These are phyloP conservation scores for Pandemis heparana DNA, from an alignment of 2,888 invertebrate species.

Conservation along the genomic window DNA sequence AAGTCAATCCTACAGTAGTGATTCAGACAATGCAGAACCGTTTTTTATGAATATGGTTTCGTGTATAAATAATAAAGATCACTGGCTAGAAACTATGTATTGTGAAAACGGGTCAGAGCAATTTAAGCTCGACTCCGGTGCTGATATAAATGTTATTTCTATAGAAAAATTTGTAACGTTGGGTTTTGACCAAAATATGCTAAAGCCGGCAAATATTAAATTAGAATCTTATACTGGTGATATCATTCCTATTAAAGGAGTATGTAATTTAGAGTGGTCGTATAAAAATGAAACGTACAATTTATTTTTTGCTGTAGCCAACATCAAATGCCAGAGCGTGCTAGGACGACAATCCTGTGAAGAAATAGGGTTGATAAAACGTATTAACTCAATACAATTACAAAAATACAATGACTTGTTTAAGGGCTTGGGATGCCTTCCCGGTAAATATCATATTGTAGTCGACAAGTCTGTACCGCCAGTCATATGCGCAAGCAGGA, in stretches of 20 bases:
- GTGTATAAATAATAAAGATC: too few species aligned
- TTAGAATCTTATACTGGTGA: conserved; percentile 9
- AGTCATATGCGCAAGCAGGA: conserved; percentile 14
- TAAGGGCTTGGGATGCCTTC: conserved; percentile 13
- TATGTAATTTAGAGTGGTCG: conserved; percentile 8
- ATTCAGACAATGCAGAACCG: too few species aligned
- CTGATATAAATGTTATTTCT: conserved; percentile 14
- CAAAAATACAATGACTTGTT: neutral
- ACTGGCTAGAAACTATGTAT: too few species aligned
- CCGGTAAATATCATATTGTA: conserved; percentile 25
- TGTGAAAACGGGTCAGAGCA: too few species aligned
- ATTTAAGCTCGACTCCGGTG: conserved; percentile 18
- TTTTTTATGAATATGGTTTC: too few species aligned
- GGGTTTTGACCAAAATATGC: too few species aligned
- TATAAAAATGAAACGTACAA: conserved; percentile 12
- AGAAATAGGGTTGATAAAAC: conserved; percentile 10
- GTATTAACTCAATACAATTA: neutral
- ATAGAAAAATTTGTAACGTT: neutral
- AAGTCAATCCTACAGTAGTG: too few species aligned
- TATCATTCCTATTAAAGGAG: conserved; percentile 14
- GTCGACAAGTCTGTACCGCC: conserved; percentile 20
- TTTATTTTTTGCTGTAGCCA: conserved; percentile 6
- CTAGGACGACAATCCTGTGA: conserved; percentile 20
- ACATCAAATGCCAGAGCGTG: conserved; percentile 14
- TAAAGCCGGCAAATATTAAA: neutral